Conservation (phyloP, 2,797 vertebrate genomes). For the Triplophysa yarkandensis region DNA sequence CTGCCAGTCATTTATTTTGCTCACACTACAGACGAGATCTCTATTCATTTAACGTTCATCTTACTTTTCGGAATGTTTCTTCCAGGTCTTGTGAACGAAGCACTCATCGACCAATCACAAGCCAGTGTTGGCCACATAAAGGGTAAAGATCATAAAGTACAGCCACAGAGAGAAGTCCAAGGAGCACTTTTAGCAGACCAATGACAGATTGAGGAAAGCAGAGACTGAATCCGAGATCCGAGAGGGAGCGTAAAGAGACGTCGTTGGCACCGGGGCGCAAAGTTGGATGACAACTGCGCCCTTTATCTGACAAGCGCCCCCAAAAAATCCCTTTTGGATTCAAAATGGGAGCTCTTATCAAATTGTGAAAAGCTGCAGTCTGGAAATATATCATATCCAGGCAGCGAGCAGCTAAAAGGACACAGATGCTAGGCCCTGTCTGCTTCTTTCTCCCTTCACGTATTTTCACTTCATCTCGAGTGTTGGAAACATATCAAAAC, state of each 20-base stretch:
- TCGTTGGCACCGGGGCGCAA: slow-evolving; percentile 62
- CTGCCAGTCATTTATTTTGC: slow-evolving; percentile 54
- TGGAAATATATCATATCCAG: slow-evolving; percentile 56
- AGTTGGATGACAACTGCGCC: slow-evolving; percentile 69
- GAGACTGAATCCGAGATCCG: slow-evolving; percentile 59
- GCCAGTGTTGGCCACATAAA: not conserved
- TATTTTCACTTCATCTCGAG: slow-evolving; percentile 65
- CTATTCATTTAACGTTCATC: not conserved
- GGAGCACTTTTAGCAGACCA: slow-evolving; percentile 42
- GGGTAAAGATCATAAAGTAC: not conserved
- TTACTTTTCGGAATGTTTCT: slow-evolving; percentile 1
- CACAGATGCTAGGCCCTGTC: slow-evolving; percentile 61
- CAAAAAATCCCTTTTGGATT: slow-evolving; percentile 64
- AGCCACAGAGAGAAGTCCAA: not conserved
- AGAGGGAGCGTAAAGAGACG: slow-evolving; percentile 63
- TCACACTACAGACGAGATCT: not conserved
- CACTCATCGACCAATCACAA: slow-evolving; percentile 1
- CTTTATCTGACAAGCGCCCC: slow-evolving; percentile 72
- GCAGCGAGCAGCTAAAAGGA: slow-evolving; percentile 66
- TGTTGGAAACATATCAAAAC: slow-evolving; percentile 63
- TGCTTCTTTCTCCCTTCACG: slow-evolving; percentile 56
- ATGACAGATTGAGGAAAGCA: slow-evolving; percentile 63
- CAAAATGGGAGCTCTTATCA: slow-evolving; percentile 71
- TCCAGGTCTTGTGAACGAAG: not conserved
- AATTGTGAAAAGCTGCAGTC: slow-evolving; percentile 65